Evolutionary conservation across 2,797 vertebrate genomes (phyloP).

Genomic region (Falco peregrinus): DNA sequence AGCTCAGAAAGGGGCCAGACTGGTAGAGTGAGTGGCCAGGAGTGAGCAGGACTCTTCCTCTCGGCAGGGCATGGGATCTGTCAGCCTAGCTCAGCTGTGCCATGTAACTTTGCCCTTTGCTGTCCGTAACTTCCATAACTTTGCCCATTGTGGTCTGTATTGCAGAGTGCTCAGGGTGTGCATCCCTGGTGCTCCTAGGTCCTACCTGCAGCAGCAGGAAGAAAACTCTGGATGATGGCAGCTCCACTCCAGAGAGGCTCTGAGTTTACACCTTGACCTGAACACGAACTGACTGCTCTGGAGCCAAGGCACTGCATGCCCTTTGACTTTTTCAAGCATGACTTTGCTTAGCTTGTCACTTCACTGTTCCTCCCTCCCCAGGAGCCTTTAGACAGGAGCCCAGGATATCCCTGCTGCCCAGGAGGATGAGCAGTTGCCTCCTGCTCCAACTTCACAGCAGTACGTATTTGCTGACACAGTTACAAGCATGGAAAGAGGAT

Average conservation of each 20-base stretch:
- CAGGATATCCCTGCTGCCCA: background rate
- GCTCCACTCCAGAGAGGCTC: background rate
- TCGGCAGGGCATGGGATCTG: background rate
- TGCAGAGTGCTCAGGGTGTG: background rate
- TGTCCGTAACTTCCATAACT: background rate
- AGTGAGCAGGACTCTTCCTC: background rate
- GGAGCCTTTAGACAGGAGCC: background rate
- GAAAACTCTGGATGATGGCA: background rate
- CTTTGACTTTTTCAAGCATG: background rate
- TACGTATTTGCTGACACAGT: background rate
- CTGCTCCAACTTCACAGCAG: background rate
- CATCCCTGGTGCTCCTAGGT: background rate
- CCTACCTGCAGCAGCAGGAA: background rate
- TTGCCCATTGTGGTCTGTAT: background rate
- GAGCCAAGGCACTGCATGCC: background rate
- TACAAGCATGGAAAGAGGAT: background rate
- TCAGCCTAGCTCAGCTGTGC: background rate
- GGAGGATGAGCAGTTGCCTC: background rate
- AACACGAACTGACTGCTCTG: background rate
- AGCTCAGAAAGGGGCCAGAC: accelerated
- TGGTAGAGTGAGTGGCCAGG: background rate
- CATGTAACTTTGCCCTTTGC: background rate
- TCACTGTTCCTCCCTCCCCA: background rate
- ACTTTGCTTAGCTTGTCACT: background rate
- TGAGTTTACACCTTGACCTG: background rate